Evolutionary conservation across 2,888 invertebrate species (phyloP).

Genomic region (Lithophane socia): DNA sequence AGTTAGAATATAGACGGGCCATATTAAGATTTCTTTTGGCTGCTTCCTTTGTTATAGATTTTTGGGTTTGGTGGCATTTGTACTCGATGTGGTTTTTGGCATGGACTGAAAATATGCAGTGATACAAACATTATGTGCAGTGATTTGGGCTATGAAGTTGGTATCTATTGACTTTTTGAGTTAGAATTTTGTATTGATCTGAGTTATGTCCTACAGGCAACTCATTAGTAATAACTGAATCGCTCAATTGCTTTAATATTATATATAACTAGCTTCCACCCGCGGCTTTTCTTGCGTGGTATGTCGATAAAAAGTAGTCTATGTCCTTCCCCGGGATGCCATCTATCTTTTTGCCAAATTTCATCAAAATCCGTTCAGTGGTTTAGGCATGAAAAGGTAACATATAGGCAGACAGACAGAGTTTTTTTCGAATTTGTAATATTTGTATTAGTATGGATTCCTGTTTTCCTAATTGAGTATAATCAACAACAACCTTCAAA

Average conservation of each 20-base stretch:
- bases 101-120: neutral
- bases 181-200: neutral
- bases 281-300: no score
- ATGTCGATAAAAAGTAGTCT: no score
- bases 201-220: neutral
- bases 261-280: no score
- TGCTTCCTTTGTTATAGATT: conserved; percentile 6
- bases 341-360: no score
- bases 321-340: no score
- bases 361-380: no score
- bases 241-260: neutral
- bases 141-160: no score
- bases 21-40: conserved; percentile 35
- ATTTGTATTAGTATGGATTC: no score
- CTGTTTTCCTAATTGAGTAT: neutral
- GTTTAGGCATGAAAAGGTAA: no score
- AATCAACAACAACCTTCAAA: conserved; percentile 28
- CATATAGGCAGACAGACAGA: no score
- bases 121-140: neutral
- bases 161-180: neutral
- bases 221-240: neutral
- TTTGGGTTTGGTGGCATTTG: neutral
- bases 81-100: neutral
- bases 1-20: conserved; percentile 33
- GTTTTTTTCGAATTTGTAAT: no score